phyloP scores from a whole-genome alignment of 2,888 invertebrate species.

The Unio delphinus region DNA sequence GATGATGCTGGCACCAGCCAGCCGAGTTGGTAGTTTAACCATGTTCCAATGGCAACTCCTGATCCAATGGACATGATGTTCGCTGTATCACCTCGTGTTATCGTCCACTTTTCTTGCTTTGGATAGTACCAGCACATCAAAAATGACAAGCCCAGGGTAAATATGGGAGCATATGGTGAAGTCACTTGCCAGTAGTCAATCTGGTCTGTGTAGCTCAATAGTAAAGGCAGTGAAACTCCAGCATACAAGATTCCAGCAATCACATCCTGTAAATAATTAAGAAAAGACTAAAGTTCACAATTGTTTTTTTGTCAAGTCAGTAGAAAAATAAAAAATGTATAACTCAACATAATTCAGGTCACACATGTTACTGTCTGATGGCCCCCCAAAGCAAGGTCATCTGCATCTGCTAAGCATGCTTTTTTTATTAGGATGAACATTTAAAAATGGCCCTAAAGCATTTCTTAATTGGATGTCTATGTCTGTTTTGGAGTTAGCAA shows the following conservation, averaged over 20 bases:
- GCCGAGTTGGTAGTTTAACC: slow-evolving; percentile 88
- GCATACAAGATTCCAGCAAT: slow-evolving; percentile 84
- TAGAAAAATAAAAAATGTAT: no score
- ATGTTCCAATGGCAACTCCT: slow-evolving; percentile 85
- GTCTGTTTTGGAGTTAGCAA: no score
- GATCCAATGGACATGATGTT: slow-evolving; percentile 80
- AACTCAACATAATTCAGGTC: no score
- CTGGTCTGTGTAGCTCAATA: slow-evolving; percentile 83
- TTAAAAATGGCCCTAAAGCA: no score
- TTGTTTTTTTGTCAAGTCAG: no score
- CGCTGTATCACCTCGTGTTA: slow-evolving; percentile 91
- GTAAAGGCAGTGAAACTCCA: slow-evolving; percentile 78
- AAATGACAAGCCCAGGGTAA: slow-evolving; percentile 77
- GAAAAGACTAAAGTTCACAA: neutral
- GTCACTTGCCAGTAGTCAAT: slow-evolving; percentile 83
- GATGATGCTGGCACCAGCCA: slow-evolving; percentile 70
- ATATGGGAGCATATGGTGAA: slow-evolving; percentile 78
- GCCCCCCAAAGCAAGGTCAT: no score
- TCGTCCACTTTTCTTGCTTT: slow-evolving; percentile 88
- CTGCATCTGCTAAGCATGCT: no score
- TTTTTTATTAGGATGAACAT: no score
- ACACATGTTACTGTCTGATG: no score
- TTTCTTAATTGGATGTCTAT: no score
- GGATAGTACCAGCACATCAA: slow-evolving; percentile 85
- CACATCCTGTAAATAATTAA: slow-evolving; percentile 79